Base-by-base conservation (phyloP, 2,888 invertebrate species). In the Beris morrisii region DNA sequence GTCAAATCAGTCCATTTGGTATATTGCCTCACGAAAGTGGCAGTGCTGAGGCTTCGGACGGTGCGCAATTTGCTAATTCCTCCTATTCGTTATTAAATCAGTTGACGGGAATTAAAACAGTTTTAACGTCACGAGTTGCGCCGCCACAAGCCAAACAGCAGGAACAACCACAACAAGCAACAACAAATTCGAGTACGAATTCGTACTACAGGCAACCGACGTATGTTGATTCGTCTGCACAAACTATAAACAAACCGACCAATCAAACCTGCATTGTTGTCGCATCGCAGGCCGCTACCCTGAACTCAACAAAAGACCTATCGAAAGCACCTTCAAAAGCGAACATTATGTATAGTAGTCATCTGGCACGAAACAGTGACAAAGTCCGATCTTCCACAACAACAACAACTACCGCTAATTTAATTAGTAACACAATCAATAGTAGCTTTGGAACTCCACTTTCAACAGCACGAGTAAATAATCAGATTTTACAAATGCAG, bases 11-110 rank as follows among this genome's bases (percentile, higher is more conserved):
- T 15, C 89, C 91, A 1, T 90, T 91, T 78, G 90, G 90, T 68
- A 89, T 91, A 73, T 79, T 91, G 74, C 90, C 90, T 15, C 90
- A 91, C 78, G 90, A 91, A 80, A 89, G 88, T 82, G 28, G 11
- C 89, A 71, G 88, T 88, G 71, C 84, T 87, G 15, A 85, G 85
- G 83, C 55, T 38, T 7, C 38, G 7, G 38, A 38, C 1, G 9
- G 7, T 7, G 5, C 38, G 5, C 38, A 38, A 7, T 73, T 81
- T 82, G 72, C 64, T 13, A 64, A 83, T 73, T 75, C 75, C 32
- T 73, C 79, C 5, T 83, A 83, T 76, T 82, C 86, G 71, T 84
- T 87, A 45, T 84, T 55, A 83, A 82, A 12, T 82, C 83, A 54
- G 83, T 84, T 70, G 73, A 75, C 4, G 72, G 74, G 15, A 82